A percentile compares a stretch with the other conserved stretches of the same genome.
These are phyloP conservation scores for Tetheella fluctuosa DNA, from an alignment of 2,888 invertebrate species.

Conservation along the genomic window DNA sequence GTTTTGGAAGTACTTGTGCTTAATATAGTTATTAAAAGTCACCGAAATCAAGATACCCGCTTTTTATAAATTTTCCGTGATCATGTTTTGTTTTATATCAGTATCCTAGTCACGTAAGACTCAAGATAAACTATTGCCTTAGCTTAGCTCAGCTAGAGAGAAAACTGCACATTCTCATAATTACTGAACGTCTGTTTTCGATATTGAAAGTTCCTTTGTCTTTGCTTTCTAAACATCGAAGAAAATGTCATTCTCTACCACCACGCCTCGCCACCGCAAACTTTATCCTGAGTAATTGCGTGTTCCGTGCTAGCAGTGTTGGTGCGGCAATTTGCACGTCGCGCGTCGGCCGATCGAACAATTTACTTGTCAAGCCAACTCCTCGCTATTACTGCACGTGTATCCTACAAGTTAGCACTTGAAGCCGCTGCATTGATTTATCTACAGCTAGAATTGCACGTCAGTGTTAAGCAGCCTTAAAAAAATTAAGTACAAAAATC, in stretches of 20 bases:
- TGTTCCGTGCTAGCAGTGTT: slow-evolving; percentile 48
- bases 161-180: background rate
- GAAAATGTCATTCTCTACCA: slow-evolving; percentile 9
- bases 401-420: slow-evolving; percentile 29
- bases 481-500: background rate
- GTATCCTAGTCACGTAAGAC: background rate
- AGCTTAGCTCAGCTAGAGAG: no score
- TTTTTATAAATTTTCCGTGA: background rate
- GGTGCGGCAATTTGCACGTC: slow-evolving; percentile 75
- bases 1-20: background rate
- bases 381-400: slow-evolving; percentile 45
- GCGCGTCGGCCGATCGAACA: slow-evolving; percentile 60
- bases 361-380: slow-evolving; percentile 74
- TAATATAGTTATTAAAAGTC: background rate
- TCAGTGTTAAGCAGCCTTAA: background rate
- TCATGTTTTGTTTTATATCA: background rate
- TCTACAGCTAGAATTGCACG: background rate
- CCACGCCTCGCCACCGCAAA: slow-evolving; percentile 11
- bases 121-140: no score
- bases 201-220: background rate
- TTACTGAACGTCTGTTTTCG: background rate
- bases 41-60: background rate
- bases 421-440: slow-evolving; percentile 31
- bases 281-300: slow-evolving; percentile 40
- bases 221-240: background rate